Evolutionary conservation across 1,140 invertebrate species (phyloP).

Genomic region (Homalodisca vitripennis): DNA sequence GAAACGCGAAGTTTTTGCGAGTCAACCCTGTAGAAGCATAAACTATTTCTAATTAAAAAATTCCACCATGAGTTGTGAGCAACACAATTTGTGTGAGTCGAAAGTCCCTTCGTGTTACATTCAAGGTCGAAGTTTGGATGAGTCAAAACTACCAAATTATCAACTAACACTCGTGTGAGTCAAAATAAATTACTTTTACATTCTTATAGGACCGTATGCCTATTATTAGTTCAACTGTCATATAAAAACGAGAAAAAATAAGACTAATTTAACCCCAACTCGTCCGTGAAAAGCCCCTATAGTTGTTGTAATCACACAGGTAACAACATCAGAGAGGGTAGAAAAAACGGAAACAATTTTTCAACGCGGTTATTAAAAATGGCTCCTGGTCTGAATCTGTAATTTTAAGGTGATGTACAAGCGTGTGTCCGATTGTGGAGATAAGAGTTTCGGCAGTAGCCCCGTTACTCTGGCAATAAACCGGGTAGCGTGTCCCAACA

Average conservation of each 20-base stretch:
- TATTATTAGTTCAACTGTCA: no score
- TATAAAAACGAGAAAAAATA: not conserved
- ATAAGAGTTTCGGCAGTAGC: not conserved
- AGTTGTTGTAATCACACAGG: constrained; percentile 12
- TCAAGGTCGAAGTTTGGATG: no score
- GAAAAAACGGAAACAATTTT: constrained; percentile 14
- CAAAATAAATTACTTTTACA: no score
- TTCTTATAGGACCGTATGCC: no score
- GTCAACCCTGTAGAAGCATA: no score
- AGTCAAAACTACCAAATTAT: no score
- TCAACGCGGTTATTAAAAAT: constrained; percentile 8
- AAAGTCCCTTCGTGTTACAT: no score
- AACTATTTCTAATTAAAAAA: no score
- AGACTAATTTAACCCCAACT: not conserved
- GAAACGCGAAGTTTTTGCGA: no score
- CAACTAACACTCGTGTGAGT: no score
- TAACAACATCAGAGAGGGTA: not conserved
- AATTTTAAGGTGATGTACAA: not conserved
- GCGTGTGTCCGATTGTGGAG: not conserved
- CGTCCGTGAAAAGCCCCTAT: not conserved
- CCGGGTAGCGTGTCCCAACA: not conserved
- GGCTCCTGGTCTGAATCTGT: constrained; percentile 3
- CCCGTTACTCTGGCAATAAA: not conserved
- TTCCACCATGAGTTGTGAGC: no score
- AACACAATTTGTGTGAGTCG: no score